Conservation (phyloP, 2,888 invertebrate genomes). For the Alentia gelatinosa region DNA sequence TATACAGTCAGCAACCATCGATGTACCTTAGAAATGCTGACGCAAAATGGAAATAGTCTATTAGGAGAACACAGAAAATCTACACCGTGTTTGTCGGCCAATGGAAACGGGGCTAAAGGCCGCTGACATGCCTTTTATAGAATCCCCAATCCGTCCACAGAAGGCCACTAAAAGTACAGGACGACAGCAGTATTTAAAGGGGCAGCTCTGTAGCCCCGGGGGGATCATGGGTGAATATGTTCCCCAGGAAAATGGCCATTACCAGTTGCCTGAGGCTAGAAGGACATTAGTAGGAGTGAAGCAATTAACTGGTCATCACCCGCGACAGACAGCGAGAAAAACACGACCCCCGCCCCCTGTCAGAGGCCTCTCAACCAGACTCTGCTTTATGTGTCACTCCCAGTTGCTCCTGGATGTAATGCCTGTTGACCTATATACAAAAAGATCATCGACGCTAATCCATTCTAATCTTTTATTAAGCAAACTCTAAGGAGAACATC, state of each 20-base stretch:
- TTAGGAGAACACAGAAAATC: too few relatives aligned
- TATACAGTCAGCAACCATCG: too few relatives aligned
- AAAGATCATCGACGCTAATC: too few relatives aligned
- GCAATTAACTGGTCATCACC: constrained; percentile 27
- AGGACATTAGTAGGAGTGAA: background rate
- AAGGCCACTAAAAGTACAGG: background rate
- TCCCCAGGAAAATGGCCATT: constrained; percentile 23
- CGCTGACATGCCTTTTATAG: too few relatives aligned
- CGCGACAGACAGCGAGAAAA: background rate
- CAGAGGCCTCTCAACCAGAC: background rate
- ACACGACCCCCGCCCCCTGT: background rate
- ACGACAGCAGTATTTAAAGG: background rate
- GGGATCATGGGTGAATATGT: background rate
- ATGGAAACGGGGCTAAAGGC: too few relatives aligned
- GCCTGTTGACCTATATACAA: too few relatives aligned
- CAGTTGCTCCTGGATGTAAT: background rate
- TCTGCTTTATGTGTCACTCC: background rate
- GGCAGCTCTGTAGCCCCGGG: background rate
- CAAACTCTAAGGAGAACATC: too few relatives aligned
- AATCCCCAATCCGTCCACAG: too few relatives aligned
- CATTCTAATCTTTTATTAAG: too few relatives aligned
- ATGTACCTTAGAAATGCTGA: too few relatives aligned
- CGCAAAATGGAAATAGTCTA: too few relatives aligned
- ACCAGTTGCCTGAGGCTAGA: background rate
- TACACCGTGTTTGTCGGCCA: too few relatives aligned